A percentile compares a stretch with the other conserved stretches of the same genome.
Conservation (phyloP, 2,888 invertebrate species). For the Augiades crinisus region DNA sequence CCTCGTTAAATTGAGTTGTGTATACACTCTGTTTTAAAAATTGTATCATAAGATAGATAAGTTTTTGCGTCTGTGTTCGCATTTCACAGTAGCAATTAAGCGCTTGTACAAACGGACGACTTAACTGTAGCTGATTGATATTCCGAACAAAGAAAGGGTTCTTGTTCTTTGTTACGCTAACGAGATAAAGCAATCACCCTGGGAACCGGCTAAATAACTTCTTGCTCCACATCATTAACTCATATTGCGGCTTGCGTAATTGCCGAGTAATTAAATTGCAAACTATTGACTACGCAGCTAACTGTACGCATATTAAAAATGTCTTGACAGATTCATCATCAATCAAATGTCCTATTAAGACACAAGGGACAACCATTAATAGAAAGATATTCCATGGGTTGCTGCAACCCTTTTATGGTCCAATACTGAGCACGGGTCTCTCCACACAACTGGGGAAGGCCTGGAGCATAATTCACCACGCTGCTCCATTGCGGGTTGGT, state of each 20-base stretch:
- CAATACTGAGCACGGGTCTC: too few relatives aligned
- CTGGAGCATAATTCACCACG: too few relatives aligned
- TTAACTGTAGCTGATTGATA: not conserved
- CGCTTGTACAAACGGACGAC: not conserved
- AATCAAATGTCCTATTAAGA: too few relatives aligned
- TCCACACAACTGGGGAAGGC: too few relatives aligned
- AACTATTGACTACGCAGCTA: conserved; percentile 1
- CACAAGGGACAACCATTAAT: too few relatives aligned
- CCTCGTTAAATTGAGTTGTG: too few relatives aligned
- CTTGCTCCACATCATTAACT: conserved; percentile 1
- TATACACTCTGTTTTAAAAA: not conserved
- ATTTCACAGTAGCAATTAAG: not conserved
- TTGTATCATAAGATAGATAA: not conserved
- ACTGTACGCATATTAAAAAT: not conserved
- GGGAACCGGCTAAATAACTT: conserved; percentile 2
- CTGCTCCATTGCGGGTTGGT: too few relatives aligned
- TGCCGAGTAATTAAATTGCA: conserved; percentile 8
- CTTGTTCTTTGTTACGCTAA: not conserved
- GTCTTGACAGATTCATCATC: too few relatives aligned
- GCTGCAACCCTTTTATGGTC: too few relatives aligned
- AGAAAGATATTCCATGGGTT: too few relatives aligned
- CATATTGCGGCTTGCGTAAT: conserved; percentile 4
- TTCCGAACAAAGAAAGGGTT: not conserved
- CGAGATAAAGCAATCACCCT: conserved; percentile 2
- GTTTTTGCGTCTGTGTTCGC: too few relatives aligned